phyloP scores from a whole-genome alignment of 30 jellyfish, hydroid and myxozoan genomes.

The Pseudorhiza aurosa region DNA sequence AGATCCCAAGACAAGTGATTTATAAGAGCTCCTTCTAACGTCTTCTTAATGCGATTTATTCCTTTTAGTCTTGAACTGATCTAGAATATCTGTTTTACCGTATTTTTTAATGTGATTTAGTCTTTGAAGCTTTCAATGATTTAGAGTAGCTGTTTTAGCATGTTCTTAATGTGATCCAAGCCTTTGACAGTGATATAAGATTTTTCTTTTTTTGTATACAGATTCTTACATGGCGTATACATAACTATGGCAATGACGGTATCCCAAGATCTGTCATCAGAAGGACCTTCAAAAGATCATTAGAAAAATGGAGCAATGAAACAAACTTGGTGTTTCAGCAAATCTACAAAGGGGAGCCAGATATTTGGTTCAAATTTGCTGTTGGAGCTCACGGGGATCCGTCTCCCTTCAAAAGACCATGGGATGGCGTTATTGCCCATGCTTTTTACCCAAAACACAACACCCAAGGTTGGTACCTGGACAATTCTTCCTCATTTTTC shows the following conservation, averaged over 20 bases:
- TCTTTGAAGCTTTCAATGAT: too few species aligned
- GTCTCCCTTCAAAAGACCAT: constrained; percentile 78
- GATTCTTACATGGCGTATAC: constrained; percentile 92
- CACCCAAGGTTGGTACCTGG: constrained; percentile 29
- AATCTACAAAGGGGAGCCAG: constrained; percentile 62
- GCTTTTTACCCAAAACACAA: constrained; percentile 88
- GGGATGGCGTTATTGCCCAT: constrained; percentile 96
- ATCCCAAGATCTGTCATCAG: constrained; percentile 57
- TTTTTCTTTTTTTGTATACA: too few species aligned
- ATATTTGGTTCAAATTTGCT: constrained; percentile 85
- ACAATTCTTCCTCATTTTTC: too few species aligned
- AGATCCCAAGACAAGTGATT: too few species aligned
- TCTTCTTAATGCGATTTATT: too few species aligned
- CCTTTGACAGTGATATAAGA: too few species aligned
- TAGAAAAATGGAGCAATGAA: constrained; percentile 76
- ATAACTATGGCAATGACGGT: constrained; percentile 86
- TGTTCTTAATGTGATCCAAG: too few species aligned
- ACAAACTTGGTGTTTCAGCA: constrained; percentile 75
- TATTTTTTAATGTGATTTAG: too few species aligned
- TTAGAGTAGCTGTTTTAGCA: too few species aligned
- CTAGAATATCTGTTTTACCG: too few species aligned
- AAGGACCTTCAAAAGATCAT: constrained; percentile 66
- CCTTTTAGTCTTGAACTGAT: too few species aligned
- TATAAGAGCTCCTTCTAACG: too few species aligned
- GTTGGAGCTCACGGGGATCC: constrained; percentile 83